phyloP scores from a whole-genome alignment of 92 coral and sea anemone genomes.

The Phenganax stokvisi region DNA sequence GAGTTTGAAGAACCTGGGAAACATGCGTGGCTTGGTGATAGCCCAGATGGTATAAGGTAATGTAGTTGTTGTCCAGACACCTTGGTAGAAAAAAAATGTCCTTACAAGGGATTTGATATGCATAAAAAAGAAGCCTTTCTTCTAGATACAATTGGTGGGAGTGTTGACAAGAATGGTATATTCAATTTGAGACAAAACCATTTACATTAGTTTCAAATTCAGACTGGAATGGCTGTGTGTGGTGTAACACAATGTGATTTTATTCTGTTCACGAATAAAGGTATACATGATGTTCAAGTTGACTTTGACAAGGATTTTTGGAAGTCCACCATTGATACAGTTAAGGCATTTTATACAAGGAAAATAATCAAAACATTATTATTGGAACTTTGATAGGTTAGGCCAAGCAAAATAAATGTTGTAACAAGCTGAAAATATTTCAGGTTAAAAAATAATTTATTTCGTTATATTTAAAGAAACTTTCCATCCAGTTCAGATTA shows the following conservation, averaged over 20 bases:
- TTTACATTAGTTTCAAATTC: conserved; percentile 35
- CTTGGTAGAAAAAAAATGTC: not conserved
- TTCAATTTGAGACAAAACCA: conserved; percentile 35
- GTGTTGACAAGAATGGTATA: conserved; percentile 36
- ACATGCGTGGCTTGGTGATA: conserved; percentile 36
- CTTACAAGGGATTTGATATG: conserved; percentile 34
- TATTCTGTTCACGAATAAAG: conserved; percentile 45
- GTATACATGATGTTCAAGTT: conserved; percentile 28
- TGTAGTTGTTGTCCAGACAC: conserved; percentile 32
- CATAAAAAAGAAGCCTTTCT: conserved; percentile 51
- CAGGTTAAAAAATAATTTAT: too few relatives aligned
- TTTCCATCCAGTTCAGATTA: too few relatives aligned
- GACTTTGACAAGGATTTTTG: not conserved
- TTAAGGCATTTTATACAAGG: not conserved
- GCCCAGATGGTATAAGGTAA: conserved; percentile 32
- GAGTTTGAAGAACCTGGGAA: conserved; percentile 39
- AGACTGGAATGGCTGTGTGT: conserved; percentile 43
- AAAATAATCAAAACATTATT: not conserved
- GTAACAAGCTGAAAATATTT: too few relatives aligned
- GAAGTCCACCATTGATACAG: not conserved
- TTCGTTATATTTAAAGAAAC: too few relatives aligned
- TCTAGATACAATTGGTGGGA: conserved; percentile 48
- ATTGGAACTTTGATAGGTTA: not conserved
- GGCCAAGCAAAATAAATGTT: too few relatives aligned
- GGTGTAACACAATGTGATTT: conserved; percentile 47